Base-by-base conservation (phyloP, 1,140 invertebrate species). In the Callitettix versicolor region DNA sequence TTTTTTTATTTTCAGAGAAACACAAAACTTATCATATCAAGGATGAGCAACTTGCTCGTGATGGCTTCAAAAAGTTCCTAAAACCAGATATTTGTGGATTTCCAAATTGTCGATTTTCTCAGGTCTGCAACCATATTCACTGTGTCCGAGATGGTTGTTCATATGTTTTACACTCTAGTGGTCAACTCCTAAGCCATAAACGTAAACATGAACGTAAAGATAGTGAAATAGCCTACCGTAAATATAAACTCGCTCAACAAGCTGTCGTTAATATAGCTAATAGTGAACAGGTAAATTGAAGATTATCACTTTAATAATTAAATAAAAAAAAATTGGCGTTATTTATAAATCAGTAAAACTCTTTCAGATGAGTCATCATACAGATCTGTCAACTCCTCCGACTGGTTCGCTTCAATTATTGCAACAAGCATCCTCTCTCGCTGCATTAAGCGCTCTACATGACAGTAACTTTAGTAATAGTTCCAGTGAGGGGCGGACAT, bases 31-130 rank as follows among this genome's bases (percentile, higher is more conserved):
- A 97, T 65, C 95, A 98, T 71, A 91, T 96, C 63, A 97, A 97
- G 71, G 94, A 98, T 70, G 93, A 96, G 67, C 90, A 96, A 62
- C 72, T 98, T 30, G 87, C 86, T 11, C 84, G 91, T 59, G 95
- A 98, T 68, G 95, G 95, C 3, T 98, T 98, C 74, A 97, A 97
- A 68, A 98, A 98, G 69, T 98, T 96, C 67, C 93, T 98, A 82
- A 98, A 98, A 69, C 94, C 93, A 61, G 95, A 98, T 68, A 77
- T 81, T 0, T 98, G 95, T 67, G 83, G 86, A 0, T 98, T 91
- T 70, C 80, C 88, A 24, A 85, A 84, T 55, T 98, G 95, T 69
- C 79, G 88, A 41, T 97, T 95, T 71, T 95, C 92, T 2, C 80
- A 88, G 36, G 87, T 94, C 24, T 94, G 90, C 77, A 98, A 98